These are phyloP conservation scores for Philereme transversata DNA, from an alignment of 2,888 invertebrate genomes.

Conservation along the genomic window DNA sequence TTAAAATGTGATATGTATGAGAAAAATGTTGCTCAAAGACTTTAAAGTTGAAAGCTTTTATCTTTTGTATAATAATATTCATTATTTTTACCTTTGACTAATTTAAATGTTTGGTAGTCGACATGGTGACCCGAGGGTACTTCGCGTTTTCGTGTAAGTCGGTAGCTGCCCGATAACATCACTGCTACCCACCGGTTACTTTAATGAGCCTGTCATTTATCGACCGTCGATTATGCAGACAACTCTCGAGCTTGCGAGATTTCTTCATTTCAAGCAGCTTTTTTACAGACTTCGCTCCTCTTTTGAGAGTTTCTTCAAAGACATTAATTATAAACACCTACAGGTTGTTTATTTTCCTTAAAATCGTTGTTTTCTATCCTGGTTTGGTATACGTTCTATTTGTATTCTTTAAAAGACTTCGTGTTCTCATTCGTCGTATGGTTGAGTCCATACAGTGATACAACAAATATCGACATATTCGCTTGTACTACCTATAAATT, in stretches of 20 bases:
- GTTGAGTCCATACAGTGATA: no score
- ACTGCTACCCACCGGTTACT: slow-evolving; percentile 74
- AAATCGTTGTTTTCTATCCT: no score
- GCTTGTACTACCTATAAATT: no score
- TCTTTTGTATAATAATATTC: slow-evolving; percentile 10
- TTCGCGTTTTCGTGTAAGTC: slow-evolving; percentile 65
- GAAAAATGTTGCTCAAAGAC: slow-evolving; percentile 17
- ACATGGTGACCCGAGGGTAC: slow-evolving; percentile 35
- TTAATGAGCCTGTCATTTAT: slow-evolving; percentile 76
- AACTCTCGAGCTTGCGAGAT: slow-evolving; percentile 47
- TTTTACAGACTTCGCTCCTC: slow-evolving; percentile 13
- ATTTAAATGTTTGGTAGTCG: slow-evolving; percentile 27
- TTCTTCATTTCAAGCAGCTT: slow-evolving; percentile 32
- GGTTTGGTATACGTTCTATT: no score
- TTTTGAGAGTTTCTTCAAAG: slow-evolving; percentile 14
- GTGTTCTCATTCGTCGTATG: no score
- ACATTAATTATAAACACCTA: no score
- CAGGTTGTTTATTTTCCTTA: no score
- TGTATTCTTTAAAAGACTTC: no score
- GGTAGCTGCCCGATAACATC: slow-evolving; percentile 72
- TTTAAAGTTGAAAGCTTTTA: slow-evolving; percentile 11
- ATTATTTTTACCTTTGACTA: slow-evolving; percentile 18
- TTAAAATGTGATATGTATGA: slow-evolving; percentile 33
- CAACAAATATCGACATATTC: no score
- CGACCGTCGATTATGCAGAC: slow-evolving; percentile 55